Conservation (phyloP, 2,113 vertebrate genomes). For the Zapornia atra region DNA sequence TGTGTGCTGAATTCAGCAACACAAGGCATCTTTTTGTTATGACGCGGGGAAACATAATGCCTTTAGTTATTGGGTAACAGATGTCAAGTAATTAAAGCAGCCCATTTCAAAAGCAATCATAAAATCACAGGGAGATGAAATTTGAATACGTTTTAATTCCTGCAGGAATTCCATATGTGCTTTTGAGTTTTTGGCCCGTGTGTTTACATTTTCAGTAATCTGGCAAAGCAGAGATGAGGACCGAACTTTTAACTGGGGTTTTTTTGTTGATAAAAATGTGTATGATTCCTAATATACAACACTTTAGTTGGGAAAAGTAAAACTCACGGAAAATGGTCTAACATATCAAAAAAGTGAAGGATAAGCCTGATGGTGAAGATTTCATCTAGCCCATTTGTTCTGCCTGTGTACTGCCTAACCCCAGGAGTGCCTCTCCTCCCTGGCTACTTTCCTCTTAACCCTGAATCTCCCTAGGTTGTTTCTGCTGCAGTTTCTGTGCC, state of each 20-base stretch:
- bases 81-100: slow-evolving; percentile 59
- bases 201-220: slow-evolving; percentile 10
- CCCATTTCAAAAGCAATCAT: slow-evolving; percentile 50
- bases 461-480: background rate
- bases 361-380: background rate
- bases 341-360: background rate
- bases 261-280: background rate
- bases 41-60: background rate
- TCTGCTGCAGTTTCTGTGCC: background rate
- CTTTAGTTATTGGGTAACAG: slow-evolving; percentile 46
- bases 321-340: background rate
- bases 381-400: background rate
- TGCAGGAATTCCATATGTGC: slow-evolving; percentile 29
- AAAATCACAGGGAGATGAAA: slow-evolving; percentile 47
- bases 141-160: slow-evolving; percentile 56
- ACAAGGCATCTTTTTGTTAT: slow-evolving; percentile 35
- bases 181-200: background rate
- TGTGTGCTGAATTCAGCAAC: slow-evolving; percentile 26
- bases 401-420: background rate
- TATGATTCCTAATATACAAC: background rate
- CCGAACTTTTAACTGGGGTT: background rate
- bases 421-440: background rate
- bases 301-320: background rate
- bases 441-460: background rate
- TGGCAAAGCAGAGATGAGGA: background rate